Evolutionary conservation across 2,113 vertebrate genomes (phyloP), one percentile per base, ranked within the genome.

Genomic region (Propithecus coquereli): DNA sequence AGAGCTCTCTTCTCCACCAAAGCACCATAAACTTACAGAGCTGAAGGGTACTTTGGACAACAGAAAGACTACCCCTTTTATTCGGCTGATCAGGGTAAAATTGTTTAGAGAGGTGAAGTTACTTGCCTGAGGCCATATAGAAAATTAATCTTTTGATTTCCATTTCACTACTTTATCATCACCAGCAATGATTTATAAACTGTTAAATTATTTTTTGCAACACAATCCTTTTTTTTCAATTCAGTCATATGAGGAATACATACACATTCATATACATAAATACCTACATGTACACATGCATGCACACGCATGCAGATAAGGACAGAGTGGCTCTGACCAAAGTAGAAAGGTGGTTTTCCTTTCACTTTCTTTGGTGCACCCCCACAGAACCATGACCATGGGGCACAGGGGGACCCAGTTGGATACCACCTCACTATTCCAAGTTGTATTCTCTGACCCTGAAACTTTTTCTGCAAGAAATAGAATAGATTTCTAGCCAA

Each of bases 81-180:
- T 84, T 89, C 83, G 87, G 57, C 57, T 87, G 68, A 74, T 57
- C 54, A 80, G 50, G 25, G 43, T 83, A 47, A 94, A 90, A 47
- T 7, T 27, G 70, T 77, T 97, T 79, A 66, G 32, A 68, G 61
- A 84, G 65, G 30, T 45, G 63, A 96, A 54, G 37, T 73, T 68
- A 59, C 30, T 73, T 91, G 45, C 13, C 22, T 45, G 61, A 90
- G 70, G 37, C n/a, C 14, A 34, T 6, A 8, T 61, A 76, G 66
- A 10, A 89, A 82, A 93, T 76, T 85, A 47, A 85, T 71, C 40
- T 74, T 92, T 94, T 76, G 74, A 90, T 89, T 92, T 27, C 37
- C 87, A n/a, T 27, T 81, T 34, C 0, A 7, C 17, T 65, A 65
- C 10, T 83, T 73, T 6, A 37, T 84, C 13, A 2, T 93, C 57